Base-by-base conservation (phyloP, 2,888 invertebrate species). In the Zygaena filipendulae region DNA sequence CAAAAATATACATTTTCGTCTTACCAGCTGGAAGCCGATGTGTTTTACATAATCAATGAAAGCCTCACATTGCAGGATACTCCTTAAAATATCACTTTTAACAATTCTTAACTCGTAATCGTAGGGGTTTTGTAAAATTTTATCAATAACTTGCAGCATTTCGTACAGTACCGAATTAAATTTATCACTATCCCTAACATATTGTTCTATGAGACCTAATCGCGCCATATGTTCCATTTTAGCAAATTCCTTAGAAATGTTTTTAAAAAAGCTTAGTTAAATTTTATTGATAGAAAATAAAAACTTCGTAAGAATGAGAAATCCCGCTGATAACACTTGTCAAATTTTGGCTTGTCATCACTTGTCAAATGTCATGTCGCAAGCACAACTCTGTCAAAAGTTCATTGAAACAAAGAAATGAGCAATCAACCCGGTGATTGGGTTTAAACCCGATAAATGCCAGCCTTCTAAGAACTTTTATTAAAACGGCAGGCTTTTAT, bases 211-310 rank as follows among this genome's bases (percentile, higher is more conserved):
- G 19, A 71, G 43, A 36, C 77, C 79, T 25, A 79, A 53, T 28
- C 77, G 66, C 21, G 79, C 77, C 59, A 66, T 69, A 37, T 72
- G 70, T 39, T 79, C 77, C 79, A 79, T 79, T 53, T 42, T n/a
- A n/a, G n/a, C n/a, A n/a, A n/a, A n/a, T n/a, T 61, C 16, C 5
- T 14, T 8, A 5, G 21, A 18, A 25, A 11, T 14, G 16, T 21
- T 10, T 38, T 35, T 13, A 35, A 23, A 36, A 21, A 30, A 19
- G n/a, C n/a, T 45, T 43, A 13, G 9, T 35, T 38, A 27, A 29
- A 23, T 30, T 28, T 33, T 31, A 37, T 32, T 29, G 33, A 11
- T 25, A 27, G 38, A 38, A 36, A 35, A 13, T 39, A 16, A 16
- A 16, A 10, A 21, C 7, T 16, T 16, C 4, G 16, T 6, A 16